Evolutionary conservation across 2,113 vertebrate species (phyloP), one percentile per base, ranked within the genome.

Genomic region (Chinchilla lanigera): DNA sequence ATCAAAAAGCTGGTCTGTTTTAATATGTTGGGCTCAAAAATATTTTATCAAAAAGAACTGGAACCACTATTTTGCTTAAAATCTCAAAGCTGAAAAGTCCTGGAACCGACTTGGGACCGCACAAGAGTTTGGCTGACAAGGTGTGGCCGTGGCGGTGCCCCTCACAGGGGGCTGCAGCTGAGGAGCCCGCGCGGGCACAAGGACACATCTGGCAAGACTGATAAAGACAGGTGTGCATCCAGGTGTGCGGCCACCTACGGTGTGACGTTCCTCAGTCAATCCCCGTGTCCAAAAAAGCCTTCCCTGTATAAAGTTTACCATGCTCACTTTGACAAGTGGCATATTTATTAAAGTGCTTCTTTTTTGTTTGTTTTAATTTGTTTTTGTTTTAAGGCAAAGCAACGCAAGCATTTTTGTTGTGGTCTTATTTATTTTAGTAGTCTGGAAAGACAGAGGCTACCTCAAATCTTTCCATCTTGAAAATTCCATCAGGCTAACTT

Each of bases 401-500:
- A 97, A 95, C 38, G 0, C 78, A 97, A 93, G 58, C 88, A 92
- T 94, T 95, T 97, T 98, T 94, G 84, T 86, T 95, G 78, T 85
- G 82, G 82, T 67, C 95, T 95, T 94, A 86, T 97, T 95, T 97
- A 50, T 61, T 96, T 90, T 67, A 96, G 95, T 44, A 38, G 13
- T 87, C 95, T 86, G 97, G 96, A 98, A 98, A 98, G 97, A 98
- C 60, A 89, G 94, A 96, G 88, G 97, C 98, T 97, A 96, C 89
- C 96, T 97, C 89, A 83, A 95, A 97, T 98, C 95, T 98, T 97
- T 98, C 97, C 97, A 97, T 78, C 75, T 97, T 95, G 95, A 98
- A 98, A 98, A 99, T 98, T 98, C 96, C 92, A 98, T 97, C 86
- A 97, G 95, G 97, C 93, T 84, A 97, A 92, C 61, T 63, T 96